phyloP scores from a whole-genome alignment of 2,797 vertebrate species.

The Steatocranus sp. region DNA sequence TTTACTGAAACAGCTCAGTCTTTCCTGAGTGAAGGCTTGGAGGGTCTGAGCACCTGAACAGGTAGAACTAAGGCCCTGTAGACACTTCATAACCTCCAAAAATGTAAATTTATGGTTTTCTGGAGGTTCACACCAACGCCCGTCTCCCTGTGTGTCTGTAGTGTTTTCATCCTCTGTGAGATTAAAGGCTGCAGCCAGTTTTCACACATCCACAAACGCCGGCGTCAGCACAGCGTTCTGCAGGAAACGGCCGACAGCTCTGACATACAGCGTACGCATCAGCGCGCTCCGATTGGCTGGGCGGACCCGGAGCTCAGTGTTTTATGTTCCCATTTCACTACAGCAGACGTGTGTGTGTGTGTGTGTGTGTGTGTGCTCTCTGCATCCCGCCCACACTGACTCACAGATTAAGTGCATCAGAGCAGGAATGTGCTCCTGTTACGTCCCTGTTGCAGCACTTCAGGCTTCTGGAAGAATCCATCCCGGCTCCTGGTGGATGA shows the following conservation, averaged over 20 bases:
- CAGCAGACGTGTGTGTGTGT: background rate
- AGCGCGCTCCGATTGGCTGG: background rate
- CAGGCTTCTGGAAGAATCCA: background rate
- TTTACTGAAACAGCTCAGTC: background rate
- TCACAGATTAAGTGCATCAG: conserved; percentile 10
- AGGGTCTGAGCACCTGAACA: background rate
- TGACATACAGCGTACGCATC: background rate
- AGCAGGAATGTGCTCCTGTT: background rate
- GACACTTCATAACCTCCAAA: background rate
- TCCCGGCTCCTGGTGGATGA: background rate
- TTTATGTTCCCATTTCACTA: background rate
- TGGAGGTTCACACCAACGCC: background rate
- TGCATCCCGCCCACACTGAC: background rate
- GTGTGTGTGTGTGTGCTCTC: background rate
- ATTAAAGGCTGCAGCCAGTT: background rate
- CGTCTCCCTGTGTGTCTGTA: fast-evolving
- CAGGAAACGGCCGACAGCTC: background rate
- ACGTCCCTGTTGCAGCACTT: background rate
- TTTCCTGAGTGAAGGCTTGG: background rate
- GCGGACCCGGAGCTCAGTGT: background rate
- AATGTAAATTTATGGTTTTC: background rate
- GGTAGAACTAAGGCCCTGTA: background rate
- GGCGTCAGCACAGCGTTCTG: background rate
- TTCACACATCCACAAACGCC: background rate
- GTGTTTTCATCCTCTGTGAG: background rate